Evolutionary conservation across 2,797 vertebrate genomes (phyloP).

Genomic region (Threskiornis aethiopicus): DNA sequence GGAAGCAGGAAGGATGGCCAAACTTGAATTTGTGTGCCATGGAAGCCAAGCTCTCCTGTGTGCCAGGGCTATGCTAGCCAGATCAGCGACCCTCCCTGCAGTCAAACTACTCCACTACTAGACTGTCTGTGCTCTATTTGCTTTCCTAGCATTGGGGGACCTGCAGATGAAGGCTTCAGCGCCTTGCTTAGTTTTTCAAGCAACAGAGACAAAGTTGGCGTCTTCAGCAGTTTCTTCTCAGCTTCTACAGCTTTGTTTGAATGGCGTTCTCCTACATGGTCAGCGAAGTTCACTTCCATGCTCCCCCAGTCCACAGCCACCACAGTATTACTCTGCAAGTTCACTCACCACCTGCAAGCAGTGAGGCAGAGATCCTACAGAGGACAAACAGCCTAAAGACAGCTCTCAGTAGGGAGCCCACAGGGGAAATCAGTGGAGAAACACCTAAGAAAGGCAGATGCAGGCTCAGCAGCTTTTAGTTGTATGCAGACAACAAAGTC

Average conservation of each 20-base stretch:
- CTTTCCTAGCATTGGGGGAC: neutral
- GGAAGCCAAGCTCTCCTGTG: neutral
- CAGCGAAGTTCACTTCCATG: neutral
- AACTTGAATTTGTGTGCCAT: neutral
- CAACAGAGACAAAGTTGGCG: neutral
- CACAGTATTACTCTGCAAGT: neutral
- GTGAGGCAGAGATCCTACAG: neutral
- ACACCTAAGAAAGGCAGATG: neutral
- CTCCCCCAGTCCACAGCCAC: neutral
- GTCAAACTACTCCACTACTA: neutral
- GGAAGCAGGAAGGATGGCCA: neutral
- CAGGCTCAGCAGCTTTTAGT: neutral
- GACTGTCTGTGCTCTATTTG: neutral
- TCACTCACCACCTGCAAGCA: neutral
- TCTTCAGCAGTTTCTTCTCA: neutral
- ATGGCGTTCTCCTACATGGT: neutral
- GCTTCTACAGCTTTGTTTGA: neutral
- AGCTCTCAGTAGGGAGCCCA: neutral
- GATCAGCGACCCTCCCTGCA: neutral
- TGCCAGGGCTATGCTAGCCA: neutral
- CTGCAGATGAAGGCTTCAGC: neutral
- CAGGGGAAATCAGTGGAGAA: neutral
- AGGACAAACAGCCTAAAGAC: neutral
- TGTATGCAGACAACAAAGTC: rapidly evolving
- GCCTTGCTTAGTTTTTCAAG: neutral